Evolutionary conservation across 2,888 invertebrate genomes (phyloP).

Genomic region (Gastrophysa polygoni): DNA sequence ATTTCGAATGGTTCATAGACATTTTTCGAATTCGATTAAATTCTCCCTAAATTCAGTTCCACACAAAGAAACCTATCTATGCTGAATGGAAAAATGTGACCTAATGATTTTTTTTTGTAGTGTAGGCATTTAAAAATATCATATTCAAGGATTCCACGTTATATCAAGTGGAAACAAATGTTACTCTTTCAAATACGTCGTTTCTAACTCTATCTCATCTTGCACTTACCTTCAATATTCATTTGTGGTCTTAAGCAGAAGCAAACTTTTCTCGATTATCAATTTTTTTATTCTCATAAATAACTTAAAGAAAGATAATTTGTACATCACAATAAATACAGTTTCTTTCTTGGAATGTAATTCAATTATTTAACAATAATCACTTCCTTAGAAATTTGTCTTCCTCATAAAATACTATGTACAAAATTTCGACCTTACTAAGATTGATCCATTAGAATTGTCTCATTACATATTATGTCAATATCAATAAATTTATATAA

Average conservation of each 20-base stretch:
- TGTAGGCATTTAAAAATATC: too few relatives aligned
- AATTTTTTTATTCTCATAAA: constrained; percentile 29
- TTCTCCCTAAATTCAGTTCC: too few relatives aligned
- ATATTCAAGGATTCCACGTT: too few relatives aligned
- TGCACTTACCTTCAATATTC: constrained; percentile 12
- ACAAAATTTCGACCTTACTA: constrained; percentile 42
- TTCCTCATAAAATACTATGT: constrained; percentile 25
- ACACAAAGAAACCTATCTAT: too few relatives aligned
- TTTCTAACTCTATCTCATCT: too few relatives aligned
- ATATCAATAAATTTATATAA: constrained; percentile 13
- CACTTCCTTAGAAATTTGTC: constrained; percentile 40
- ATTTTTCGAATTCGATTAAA: too few relatives aligned
- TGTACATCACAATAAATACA: constrained; percentile 50
- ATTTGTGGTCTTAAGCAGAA: constrained; percentile 5
- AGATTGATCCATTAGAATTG: constrained; percentile 40
- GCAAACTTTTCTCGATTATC: constrained; percentile 14
- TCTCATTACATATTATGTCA: constrained; percentile 27
- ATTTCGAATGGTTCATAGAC: too few relatives aligned
- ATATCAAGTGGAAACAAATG: too few relatives aligned
- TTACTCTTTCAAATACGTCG: too few relatives aligned
- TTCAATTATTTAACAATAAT: constrained; percentile 37
- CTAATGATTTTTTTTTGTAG: too few relatives aligned
- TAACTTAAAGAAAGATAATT: constrained; percentile 43
- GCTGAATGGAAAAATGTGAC: too few relatives aligned
- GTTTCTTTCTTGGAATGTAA: constrained; percentile 39